Percentiles rank a stretch among this genome's conserved stretches.
These are phyloP conservation scores for Amphiura filiformis DNA, from an alignment of 35 echinoderm and acorn worm genomes.

Conservation along the genomic window DNA sequence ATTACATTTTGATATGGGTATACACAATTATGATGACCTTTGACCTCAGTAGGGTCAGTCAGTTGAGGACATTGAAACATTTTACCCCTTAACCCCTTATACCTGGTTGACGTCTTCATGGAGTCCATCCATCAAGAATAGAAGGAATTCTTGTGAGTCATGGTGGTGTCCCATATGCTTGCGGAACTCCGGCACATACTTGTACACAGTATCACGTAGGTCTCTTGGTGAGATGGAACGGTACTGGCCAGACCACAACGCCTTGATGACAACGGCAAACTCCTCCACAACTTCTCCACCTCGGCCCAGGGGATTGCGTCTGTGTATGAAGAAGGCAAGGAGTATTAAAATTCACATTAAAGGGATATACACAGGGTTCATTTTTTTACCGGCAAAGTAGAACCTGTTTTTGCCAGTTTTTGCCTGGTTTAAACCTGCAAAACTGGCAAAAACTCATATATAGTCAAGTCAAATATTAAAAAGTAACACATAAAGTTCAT, in stretches of 20 bases:
- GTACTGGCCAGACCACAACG: conserved; percentile 94
- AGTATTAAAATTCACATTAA: background rate
- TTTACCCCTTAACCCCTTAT: too few species aligned
- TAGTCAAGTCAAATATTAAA: background rate
- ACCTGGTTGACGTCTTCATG: conserved; percentile 99
- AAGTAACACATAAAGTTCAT: too few species aligned
- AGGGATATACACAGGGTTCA: background rate
- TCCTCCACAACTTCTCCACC: conserved; percentile 90
- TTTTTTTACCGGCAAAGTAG: background rate
- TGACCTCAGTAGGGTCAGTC: too few species aligned
- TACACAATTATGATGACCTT: too few species aligned
- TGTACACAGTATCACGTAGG: conserved; percentile 77
- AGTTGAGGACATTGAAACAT: too few species aligned
- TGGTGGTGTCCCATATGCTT: conserved; percentile 91
- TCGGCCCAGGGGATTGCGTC: conserved; percentile 76
- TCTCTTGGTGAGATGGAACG: conserved; percentile 84
- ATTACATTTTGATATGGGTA: too few species aligned
- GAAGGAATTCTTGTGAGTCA: conserved; percentile 95
- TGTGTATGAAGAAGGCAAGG: conserved; percentile 4
- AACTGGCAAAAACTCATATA: too few species aligned
- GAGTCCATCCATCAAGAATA: conserved; percentile 94
- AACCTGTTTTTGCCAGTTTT: too few species aligned
- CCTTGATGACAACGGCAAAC: conserved; percentile 86
- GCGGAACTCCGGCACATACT: conserved; percentile 88
- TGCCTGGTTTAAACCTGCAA: too few species aligned